Conservation (phyloP, 2,113 vertebrate species). For the Budorcas taxicolor region DNA sequence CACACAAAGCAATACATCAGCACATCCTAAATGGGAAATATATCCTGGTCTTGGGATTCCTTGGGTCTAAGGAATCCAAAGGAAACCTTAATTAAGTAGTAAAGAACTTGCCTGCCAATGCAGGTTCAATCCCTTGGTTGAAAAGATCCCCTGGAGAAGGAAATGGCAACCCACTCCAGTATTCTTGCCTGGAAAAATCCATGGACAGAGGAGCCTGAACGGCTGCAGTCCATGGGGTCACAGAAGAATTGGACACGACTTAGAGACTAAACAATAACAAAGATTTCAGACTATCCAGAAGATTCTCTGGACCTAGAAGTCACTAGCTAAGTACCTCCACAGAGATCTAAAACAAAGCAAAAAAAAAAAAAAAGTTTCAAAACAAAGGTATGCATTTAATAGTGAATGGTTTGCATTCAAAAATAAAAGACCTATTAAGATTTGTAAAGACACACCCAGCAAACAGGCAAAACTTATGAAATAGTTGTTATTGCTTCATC, state of each 20-base stretch:
- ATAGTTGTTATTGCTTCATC: neutral
- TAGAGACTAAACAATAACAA: conserved; percentile 12
- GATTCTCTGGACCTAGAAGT: neutral
- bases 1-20: neutral
- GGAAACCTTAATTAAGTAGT: neutral
- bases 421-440: conserved; percentile 8
- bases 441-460: neutral
- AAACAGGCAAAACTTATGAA: neutral
- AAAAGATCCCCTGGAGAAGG: neutral
- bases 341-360: neutral
- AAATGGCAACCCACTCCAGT: neutral
- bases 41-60: conserved; percentile 12
- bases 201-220: neutral
- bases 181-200: neutral
- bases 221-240: neutral
- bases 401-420: neutral
- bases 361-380: neutral
- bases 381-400: neutral
- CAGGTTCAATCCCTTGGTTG: neutral
- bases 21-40: conserved; percentile 1
- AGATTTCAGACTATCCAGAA: neutral
- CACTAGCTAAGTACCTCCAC: neutral
- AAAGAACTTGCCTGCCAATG: neutral
- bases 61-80: neutral
- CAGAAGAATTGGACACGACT: neutral